Evolutionary conservation across 2,113 vertebrate genomes (phyloP).

Genomic region (Cephalopholis sonnerati): DNA sequence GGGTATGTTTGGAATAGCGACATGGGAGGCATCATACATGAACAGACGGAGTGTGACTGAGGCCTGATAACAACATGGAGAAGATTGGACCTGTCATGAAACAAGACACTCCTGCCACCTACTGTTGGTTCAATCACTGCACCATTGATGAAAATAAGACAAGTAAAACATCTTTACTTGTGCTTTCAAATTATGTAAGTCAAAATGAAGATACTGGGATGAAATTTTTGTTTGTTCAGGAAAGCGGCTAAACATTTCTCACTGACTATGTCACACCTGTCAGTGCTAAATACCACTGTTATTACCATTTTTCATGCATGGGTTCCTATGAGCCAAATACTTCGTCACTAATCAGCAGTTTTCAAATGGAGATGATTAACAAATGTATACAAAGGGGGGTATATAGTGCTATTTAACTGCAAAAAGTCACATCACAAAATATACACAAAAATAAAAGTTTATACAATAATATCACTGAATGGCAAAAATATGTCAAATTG

Average conservation of each 20-base stretch:
- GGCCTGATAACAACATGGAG: slow-evolving; percentile 19
- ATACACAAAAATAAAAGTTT: background rate
- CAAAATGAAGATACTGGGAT: background rate
- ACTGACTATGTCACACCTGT: background rate
- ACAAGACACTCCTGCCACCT: slow-evolving; percentile 74
- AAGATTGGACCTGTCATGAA: slow-evolving; percentile 1
- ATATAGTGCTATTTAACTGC: background rate
- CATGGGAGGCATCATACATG: background rate
- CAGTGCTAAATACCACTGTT: background rate
- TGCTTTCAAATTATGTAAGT: background rate
- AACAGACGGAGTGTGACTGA: slow-evolving; percentile 15
- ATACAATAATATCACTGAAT: background rate
- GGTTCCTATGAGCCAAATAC: background rate
- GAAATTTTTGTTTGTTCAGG: background rate
- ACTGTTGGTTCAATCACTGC: slow-evolving; percentile 60
- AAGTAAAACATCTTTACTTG: background rate
- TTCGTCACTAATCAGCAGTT: background rate
- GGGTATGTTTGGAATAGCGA: background rate
- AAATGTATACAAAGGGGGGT: background rate
- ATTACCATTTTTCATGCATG: background rate
- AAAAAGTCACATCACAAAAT: slow-evolving; percentile 8
- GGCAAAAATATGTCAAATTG: background rate
- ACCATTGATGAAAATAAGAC: slow-evolving; percentile 10
- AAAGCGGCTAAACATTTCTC: background rate
- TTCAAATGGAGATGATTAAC: background rate